Base-by-base conservation (phyloP, 2,888 invertebrate genomes). In the Drosophila algonquin region DNA sequence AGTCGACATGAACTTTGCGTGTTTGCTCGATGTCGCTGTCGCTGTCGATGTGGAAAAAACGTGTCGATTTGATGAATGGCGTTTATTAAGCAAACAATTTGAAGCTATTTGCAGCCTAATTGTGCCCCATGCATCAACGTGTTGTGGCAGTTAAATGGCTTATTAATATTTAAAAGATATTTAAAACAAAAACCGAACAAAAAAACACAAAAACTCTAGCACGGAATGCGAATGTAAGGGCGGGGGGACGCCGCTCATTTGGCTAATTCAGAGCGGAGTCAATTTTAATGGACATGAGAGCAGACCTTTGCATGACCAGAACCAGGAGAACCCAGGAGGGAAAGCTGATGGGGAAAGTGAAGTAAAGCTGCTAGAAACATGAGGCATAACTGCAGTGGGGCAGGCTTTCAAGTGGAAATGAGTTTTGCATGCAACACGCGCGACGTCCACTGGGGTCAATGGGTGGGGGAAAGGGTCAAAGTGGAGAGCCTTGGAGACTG, bases 1-100 rank as follows among this genome's bases (percentile, higher is more conserved):
- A 81, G 40, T 16, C 62, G 57, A 61, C 56, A 60, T 55, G 68
- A 69, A 71, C 63, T 45, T 82, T 77, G 87, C 85, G 81, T 81
- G 87, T 68, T 52, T 40, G 44, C 35, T 18, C 16, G 40, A 48
- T 52, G 56, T 50, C 40, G 35, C 45, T 51, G 27, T 40, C 48
- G n/a, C 44, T 27, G 27, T 30, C 30, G 30, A 30, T 30, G 30
- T 30, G 30, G 30, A n/a, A 46, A 44, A 70, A 63, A 87, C 77
- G 87, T 87, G 84, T 89, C 89, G 87, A 89, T 81, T 85, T 85
- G 89, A 85, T 85, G 84, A 87, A 85, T 86, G 83, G 61, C 83
- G 71, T 86, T 88, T 88, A 82, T 88, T 86, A 88, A 80, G 87
- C 73, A 84, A 85, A 87, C 84, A 81, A 79, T 72, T 87, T 81